These are phyloP conservation scores for Caenorhabditis doughertyi DNA, from an alignment of 2,888 invertebrate genomes.

Conservation along the genomic window DNA sequence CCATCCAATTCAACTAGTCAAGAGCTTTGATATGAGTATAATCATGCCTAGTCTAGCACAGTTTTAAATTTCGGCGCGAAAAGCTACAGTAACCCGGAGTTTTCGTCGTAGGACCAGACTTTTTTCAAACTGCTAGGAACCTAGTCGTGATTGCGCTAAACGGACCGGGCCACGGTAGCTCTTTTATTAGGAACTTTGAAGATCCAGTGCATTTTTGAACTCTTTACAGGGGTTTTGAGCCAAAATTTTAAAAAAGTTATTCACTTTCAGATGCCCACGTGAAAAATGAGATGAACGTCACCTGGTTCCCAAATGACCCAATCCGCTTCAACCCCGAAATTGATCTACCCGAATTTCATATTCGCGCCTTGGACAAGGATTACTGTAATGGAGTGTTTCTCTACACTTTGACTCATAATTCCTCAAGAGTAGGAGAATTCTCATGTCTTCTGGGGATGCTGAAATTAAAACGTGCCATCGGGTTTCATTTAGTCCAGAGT, in stretches of 20 bases:
- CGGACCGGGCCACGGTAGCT: too few species aligned
- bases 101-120: too few species aligned
- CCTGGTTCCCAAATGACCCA: slow-evolving; percentile 77
- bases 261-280: slow-evolving; percentile 76
- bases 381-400: slow-evolving; percentile 80
- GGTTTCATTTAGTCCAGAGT: slow-evolving; percentile 85
- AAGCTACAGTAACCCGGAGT: too few species aligned
- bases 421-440: slow-evolving; percentile 76
- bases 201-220: too few species aligned
- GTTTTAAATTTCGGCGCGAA: too few species aligned
- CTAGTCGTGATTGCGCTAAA: too few species aligned
- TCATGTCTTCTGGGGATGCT: slow-evolving; percentile 76
- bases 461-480: slow-evolving; percentile 84
- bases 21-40: too few species aligned
- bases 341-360: slow-evolving; percentile 77
- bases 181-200: too few species aligned
- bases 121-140: too few species aligned
- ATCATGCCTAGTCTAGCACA: too few species aligned
- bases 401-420: slow-evolving; percentile 78
- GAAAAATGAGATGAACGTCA: slow-evolving; percentile 78
- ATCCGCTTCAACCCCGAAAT: slow-evolving; percentile 77
- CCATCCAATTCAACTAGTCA: too few species aligned
- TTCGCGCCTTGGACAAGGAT: slow-evolving; percentile 72
- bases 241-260: not conserved
- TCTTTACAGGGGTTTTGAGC: too few species aligned